Conservation (phyloP, 1,140 invertebrate genomes). For the Drosophila sechellia region DNA sequence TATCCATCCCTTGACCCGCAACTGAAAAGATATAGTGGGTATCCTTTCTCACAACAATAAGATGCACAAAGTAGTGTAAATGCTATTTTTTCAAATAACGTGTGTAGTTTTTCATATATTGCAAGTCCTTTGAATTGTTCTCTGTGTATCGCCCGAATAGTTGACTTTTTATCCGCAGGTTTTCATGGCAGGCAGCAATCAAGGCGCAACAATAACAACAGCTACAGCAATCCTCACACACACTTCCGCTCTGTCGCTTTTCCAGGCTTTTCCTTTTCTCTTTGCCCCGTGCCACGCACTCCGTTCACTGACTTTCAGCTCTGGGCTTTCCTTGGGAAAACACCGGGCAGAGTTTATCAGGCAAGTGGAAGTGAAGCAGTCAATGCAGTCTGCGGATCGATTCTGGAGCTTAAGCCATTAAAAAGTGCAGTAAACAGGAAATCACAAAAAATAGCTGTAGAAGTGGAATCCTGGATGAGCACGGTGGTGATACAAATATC, state of each 20-base stretch:
- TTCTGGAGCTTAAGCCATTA: conserved; percentile 34
- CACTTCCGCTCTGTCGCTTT: conserved; percentile 40
- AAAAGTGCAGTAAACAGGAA: conserved; percentile 44
- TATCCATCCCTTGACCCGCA: neutral
- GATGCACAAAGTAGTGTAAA: too few relatives aligned
- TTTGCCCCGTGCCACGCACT: conserved; percentile 4
- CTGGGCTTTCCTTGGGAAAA: conserved; percentile 17
- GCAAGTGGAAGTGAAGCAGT: conserved; percentile 28
- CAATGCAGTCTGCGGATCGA: conserved; percentile 42
- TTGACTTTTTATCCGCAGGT: conserved; percentile 53
- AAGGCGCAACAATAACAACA: conserved; percentile 46
- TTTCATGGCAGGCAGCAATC: conserved; percentile 53
- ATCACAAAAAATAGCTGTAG: conserved; percentile 7
- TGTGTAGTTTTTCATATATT: too few relatives aligned
- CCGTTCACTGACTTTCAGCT: conserved; percentile 17
- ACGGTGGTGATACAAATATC: conserved; percentile 20
- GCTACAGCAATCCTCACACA: conserved; percentile 22
- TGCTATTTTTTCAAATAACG: too few relatives aligned
- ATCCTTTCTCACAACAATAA: too few relatives aligned
- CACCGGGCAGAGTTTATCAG: conserved; percentile 31
- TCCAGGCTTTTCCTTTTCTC: conserved; percentile 17
- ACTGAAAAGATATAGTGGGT: too few relatives aligned
- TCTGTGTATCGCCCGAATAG: conserved; percentile 14
- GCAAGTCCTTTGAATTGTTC: neutral
- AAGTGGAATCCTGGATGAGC: conserved; percentile 17